Evolutionary conservation across 2,797 vertebrate genomes (phyloP), one percentile per base, ranked within the genome.

Genomic region (Scolopax bukidnonensis): DNA sequence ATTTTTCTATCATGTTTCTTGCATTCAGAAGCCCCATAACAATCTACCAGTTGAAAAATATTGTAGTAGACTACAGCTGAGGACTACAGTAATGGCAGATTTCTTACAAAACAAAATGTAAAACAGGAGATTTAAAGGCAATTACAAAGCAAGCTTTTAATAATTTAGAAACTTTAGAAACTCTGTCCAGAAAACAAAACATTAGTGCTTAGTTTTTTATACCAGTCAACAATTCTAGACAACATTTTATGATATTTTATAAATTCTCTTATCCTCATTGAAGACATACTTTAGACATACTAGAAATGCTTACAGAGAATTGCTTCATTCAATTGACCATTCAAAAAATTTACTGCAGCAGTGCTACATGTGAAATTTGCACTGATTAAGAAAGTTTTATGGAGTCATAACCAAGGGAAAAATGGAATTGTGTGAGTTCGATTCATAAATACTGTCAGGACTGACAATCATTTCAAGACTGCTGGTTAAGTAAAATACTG

Each of bases 401-500:
- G 60, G 73, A 90, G 67, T 30, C 45, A 92, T 90, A 97, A 87
- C 27, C 48, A 79, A 43, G 84, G 60, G 36, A 77, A 93, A 96
- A 96, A 96, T 57, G 30, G 81, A 96, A 95, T 60, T 57, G 47
- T 81, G 16, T 21, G 77, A 97, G 40, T 28, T 84, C 16, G 87
- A n/a, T 38, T 90, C 87, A 94, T 91, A 96, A 97, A 97, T 88
- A 93, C 3, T 38, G 30, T 41, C 32, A 85, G 41, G 30, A 61
- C 43, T 27, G 71, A 94, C 83, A 89, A 73, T 40, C 10, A 30
- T 95, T 95, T 95, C 65, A 87, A 78, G 85, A 90, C 47, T 87
- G 17, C 80, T 96, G 88, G 85, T 90, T 95, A 96, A 96, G 87
- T 96, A 92, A 96, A 97, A 96, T 69, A 96, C 51, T 67, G 84